Conservation (phyloP, 1,140 invertebrate genomes). For the Heliconius congener region DNA sequence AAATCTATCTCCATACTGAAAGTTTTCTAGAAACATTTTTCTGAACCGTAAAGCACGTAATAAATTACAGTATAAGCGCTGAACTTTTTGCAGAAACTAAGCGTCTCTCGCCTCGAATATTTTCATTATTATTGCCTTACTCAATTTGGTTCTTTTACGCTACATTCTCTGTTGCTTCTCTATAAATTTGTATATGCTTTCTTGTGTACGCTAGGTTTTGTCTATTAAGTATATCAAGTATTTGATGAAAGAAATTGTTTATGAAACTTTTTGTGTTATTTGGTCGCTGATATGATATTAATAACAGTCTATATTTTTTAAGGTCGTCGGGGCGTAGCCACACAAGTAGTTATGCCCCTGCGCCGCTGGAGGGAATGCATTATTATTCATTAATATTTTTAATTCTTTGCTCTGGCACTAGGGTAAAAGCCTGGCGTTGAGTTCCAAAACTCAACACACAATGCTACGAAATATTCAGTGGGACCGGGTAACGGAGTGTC, state of each 20-base stretch:
- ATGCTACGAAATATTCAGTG: too few relatives aligned
- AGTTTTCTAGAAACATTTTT: constrained; percentile 11
- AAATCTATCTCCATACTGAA: constrained; percentile 14
- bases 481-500: too few relatives aligned
- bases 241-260: background rate
- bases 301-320: too few relatives aligned
- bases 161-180: background rate
- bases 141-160: background rate
- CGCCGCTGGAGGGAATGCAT: too few relatives aligned
- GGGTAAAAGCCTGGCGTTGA: too few relatives aligned
- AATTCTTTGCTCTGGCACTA: too few relatives aligned
- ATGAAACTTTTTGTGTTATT: background rate
- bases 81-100: constrained; percentile 8
- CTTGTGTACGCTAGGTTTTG: background rate
- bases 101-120: background rate
- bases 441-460: too few relatives aligned
- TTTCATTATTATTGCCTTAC: constrained; percentile 14
- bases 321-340: too few relatives aligned
- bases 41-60: constrained; percentile 13
- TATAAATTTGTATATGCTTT: background rate
- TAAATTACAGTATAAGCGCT: constrained; percentile 14
- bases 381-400: too few relatives aligned
- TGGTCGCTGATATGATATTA: background rate
- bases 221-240: background rate
- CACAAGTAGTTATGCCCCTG: too few relatives aligned